Conservation (phyloP, 2,113 vertebrate genomes). For the Globicephala melas region DNA sequence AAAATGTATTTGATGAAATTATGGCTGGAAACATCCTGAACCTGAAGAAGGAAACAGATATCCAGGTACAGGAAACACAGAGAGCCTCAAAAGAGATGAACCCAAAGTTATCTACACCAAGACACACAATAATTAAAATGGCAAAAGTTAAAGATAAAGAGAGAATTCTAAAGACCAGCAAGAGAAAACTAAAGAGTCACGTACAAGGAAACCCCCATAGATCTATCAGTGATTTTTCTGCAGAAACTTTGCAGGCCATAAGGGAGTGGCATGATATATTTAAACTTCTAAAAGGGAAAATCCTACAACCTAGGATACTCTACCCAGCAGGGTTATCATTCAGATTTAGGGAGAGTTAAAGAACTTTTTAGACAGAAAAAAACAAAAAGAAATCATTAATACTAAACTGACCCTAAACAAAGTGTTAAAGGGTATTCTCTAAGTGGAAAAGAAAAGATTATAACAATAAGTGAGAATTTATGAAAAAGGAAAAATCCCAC, state of each 20-base stretch:
- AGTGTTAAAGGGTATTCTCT: neutral
- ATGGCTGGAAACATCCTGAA: neutral
- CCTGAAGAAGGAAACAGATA: neutral
- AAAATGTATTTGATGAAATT: neutral
- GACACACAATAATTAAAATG: neutral
- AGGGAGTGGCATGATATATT: neutral
- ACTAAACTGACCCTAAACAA: neutral
- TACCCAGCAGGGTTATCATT: neutral
- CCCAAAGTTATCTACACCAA: neutral
- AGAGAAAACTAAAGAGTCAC: neutral
- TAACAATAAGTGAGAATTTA: neutral
- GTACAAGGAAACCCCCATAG: neutral
- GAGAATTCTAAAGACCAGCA: neutral
- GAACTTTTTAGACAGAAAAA: neutral
- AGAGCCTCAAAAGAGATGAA: neutral
- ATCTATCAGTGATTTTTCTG: neutral
- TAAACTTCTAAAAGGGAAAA: neutral
- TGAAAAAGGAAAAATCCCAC: neutral
- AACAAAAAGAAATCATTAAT: neutral
- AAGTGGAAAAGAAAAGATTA: neutral
- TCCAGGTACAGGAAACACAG: neutral
- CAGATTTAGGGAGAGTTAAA: neutral
- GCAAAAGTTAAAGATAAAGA: neutral
- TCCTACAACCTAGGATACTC: neutral
- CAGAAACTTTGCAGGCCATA: neutral